Percentiles rank a stretch among this genome's conserved stretches.
Conservation (phyloP, 1,140 invertebrate genomes). For the Cydia pomonella region DNA sequence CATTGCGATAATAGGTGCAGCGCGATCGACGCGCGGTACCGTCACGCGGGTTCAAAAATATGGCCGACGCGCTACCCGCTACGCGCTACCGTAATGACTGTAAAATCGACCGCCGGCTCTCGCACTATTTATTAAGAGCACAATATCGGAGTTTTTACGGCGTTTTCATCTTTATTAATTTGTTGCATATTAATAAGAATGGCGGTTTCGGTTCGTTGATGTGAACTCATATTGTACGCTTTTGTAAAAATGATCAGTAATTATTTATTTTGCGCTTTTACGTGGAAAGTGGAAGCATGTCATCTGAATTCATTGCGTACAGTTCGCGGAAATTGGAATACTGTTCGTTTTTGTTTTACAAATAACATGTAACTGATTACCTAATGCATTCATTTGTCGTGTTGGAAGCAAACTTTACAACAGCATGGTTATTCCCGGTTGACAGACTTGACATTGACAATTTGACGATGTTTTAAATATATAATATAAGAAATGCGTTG, state of each 20-base stretch:
- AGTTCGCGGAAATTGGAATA: no score
- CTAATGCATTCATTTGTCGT: no score
- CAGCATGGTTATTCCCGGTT: no score
- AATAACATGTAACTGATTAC: neutral
- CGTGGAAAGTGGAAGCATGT: neutral
- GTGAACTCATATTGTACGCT: slow-evolving; percentile 1
- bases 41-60: slow-evolving; percentile 62
- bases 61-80: slow-evolving; percentile 45
- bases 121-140: slow-evolving; percentile 38
- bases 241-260: slow-evolving; percentile 6
- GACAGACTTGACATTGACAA: no score
- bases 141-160: slow-evolving; percentile 1
- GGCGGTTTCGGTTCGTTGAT: slow-evolving; percentile 9
- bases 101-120: slow-evolving; percentile 39
- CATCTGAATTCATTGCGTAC: neutral
- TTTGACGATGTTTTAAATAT: no score
- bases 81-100: slow-evolving; percentile 42
- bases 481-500: no score
- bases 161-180: slow-evolving; percentile 15
- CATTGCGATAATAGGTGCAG: slow-evolving; percentile 77
- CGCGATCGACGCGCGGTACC: slow-evolving; percentile 67
- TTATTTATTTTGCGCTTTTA: slow-evolving; percentile 5
- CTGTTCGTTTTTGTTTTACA: neutral
- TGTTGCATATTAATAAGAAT: slow-evolving; percentile 1
- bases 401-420: no score